These are phyloP conservation scores for Sebastes kiyomatsui DNA, from an alignment of 2,797 vertebrate genomes.

Conservation along the genomic window DNA sequence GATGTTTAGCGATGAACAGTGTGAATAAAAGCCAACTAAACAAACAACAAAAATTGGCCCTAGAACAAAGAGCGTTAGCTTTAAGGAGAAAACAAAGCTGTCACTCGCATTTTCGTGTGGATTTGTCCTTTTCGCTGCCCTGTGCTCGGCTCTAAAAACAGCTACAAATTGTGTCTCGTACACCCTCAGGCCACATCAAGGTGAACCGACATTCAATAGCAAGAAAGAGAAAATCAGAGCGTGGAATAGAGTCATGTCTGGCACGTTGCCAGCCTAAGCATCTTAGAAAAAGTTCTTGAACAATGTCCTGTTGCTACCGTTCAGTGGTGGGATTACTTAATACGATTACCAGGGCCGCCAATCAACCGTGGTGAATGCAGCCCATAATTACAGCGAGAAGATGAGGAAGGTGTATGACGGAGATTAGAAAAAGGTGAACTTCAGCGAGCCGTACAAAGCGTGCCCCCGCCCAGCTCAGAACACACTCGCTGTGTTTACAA, in stretches of 20 bases:
- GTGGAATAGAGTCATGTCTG: slow-evolving; percentile 45
- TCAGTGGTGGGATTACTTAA: slow-evolving; percentile 77
- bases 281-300: slow-evolving; percentile 65
- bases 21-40: background rate
- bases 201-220: slow-evolving; percentile 46
- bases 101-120: background rate
- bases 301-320: slow-evolving; percentile 63
- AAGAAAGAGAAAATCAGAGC: slow-evolving; percentile 36
- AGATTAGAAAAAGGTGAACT: slow-evolving; percentile 80
- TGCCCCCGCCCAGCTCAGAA: slow-evolving; percentile 18
- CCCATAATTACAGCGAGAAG: slow-evolving; percentile 73
- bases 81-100: background rate
- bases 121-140: background rate
- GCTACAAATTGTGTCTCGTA: background rate
- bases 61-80: background rate
- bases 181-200: slow-evolving; percentile 49
- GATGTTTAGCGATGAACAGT: background rate
- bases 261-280: slow-evolving; percentile 51
- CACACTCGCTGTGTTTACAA: slow-evolving; percentile 16
- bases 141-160: slow-evolving; percentile 1
- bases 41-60: background rate
- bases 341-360: slow-evolving; percentile 71
- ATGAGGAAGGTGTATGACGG: slow-evolving; percentile 75
- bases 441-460: slow-evolving; percentile 32
- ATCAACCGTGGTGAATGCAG: slow-evolving; percentile 67